Conservation (phyloP, 1,140 invertebrate genomes). For the Temnothorax curvispinosus region DNA sequence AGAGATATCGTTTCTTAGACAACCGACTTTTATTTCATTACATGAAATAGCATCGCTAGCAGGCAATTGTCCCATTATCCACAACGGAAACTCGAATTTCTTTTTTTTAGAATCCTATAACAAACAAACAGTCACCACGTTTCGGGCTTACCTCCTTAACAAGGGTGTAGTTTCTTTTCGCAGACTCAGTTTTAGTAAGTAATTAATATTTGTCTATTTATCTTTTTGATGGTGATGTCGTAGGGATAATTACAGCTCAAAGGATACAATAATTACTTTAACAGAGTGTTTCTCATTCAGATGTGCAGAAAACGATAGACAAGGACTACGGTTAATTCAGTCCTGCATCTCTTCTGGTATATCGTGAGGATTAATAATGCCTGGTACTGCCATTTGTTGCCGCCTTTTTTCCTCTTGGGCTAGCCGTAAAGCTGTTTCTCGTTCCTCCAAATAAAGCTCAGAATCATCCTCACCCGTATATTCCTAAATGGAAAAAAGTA, state of each 20-base stretch:
- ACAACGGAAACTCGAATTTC: conserved; percentile 81
- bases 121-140: conserved; percentile 83
- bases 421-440: conserved; percentile 93
- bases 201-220: conserved; percentile 72
- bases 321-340: conserved; percentile 83
- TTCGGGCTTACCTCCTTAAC: conserved; percentile 83
- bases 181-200: conserved; percentile 77
- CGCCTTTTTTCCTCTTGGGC: conserved; percentile 98
- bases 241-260: conserved; percentile 80
- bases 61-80: conserved; percentile 81
- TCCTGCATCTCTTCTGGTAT: conserved; percentile 99
- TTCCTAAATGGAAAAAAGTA: conserved; percentile 89
- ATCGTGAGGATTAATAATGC: conserved; percentile 98
- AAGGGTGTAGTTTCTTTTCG: conserved; percentile 77
- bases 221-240: conserved; percentile 66
- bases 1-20: conserved; percentile 40
- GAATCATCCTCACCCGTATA: conserved; percentile 99
- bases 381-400: conserved; percentile 97
- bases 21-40: conserved; percentile 71
- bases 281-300: conserved; percentile 78
- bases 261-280: conserved; percentile 81
- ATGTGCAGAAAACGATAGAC: conserved; percentile 78
- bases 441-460: conserved; percentile 98
- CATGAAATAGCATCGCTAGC: conserved; percentile 84
- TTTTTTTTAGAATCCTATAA: conserved; percentile 83